phyloP scores from a whole-genome alignment of 1,140 invertebrate species.

The Pachyrhynchus sulphureomaculatus region DNA sequence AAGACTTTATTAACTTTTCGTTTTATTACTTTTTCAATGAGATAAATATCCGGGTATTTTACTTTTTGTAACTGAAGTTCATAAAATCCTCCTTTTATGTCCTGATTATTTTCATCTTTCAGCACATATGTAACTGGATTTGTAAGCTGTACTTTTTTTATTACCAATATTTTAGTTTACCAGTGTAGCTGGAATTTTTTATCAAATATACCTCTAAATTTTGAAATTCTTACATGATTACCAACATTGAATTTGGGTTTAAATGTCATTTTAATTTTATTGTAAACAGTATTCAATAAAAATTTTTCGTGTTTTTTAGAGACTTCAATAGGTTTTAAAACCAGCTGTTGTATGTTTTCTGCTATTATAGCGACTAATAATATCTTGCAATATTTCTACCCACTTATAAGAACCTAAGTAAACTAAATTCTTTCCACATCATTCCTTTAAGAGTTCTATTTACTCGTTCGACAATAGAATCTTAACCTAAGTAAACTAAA shows the following conservation, averaged over 20 bases:
- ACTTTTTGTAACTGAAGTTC: too few relatives aligned
- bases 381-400: slow-evolving; percentile 35
- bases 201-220: slow-evolving; percentile 25
- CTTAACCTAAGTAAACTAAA: slow-evolving; percentile 37
- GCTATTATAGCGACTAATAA: background rate
- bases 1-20: slow-evolving; percentile 39
- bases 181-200: slow-evolving; percentile 43
- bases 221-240: slow-evolving; percentile 30
- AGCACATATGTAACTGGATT: slow-evolving; percentile 34
- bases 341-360: background rate
- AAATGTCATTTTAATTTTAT: background rate
- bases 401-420: slow-evolving; percentile 43
- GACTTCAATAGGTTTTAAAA: slow-evolving; percentile 1
- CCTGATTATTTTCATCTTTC: slow-evolving; percentile 12
- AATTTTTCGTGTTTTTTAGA: background rate
- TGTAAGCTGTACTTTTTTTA: slow-evolving; percentile 2
- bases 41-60: slow-evolving; percentile 44
- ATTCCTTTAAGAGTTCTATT: slow-evolving; percentile 50
- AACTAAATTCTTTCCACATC: slow-evolving; percentile 49
- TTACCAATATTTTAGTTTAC: slow-evolving; percentile 38
- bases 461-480: slow-evolving; percentile 50
- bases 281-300: background rate
- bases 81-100: slow-evolving; percentile 41
- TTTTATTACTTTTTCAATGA: slow-evolving; percentile 44
- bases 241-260: slow-evolving; percentile 38